Conservation (phyloP, 2,113 vertebrate genomes). For the Gymnobelideus leadbeateri region DNA sequence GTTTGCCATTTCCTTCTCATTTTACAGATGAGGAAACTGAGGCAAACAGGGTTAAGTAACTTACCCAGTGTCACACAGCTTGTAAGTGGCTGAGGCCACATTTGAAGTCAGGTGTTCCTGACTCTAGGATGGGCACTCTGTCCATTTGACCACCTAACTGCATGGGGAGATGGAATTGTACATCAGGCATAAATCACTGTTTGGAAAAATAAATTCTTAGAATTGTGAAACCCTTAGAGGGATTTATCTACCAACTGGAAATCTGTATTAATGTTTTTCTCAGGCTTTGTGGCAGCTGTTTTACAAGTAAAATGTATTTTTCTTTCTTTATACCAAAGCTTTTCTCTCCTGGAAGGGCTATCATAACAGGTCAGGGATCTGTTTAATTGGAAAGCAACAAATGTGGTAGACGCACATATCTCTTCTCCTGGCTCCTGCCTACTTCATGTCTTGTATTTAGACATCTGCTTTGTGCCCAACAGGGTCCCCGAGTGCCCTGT, state of each 20-base stretch:
- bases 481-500: neutral
- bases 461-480: neutral
- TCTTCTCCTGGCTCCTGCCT: neutral
- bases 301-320: neutral
- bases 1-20: neutral
- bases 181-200: neutral
- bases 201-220: neutral
- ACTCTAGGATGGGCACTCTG: no score
- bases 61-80: neutral
- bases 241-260: neutral
- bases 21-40: neutral
- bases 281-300: slow-evolving; percentile 4
- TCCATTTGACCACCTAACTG: neutral
- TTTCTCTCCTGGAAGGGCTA: neutral
- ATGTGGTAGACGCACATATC: neutral
- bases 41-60: neutral
- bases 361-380: neutral
- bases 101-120: neutral
- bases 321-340: neutral
- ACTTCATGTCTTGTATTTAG: neutral
- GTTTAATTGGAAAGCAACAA: slow-evolving; percentile 3
- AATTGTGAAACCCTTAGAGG: neutral
- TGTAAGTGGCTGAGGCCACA: neutral
- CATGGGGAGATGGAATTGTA: neutral
- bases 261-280: neutral